Evolutionary conservation across 2,888 invertebrate species (phyloP), one percentile per base, ranked within the genome.

Genomic region (Aphidoletes aphidimyza): DNA sequence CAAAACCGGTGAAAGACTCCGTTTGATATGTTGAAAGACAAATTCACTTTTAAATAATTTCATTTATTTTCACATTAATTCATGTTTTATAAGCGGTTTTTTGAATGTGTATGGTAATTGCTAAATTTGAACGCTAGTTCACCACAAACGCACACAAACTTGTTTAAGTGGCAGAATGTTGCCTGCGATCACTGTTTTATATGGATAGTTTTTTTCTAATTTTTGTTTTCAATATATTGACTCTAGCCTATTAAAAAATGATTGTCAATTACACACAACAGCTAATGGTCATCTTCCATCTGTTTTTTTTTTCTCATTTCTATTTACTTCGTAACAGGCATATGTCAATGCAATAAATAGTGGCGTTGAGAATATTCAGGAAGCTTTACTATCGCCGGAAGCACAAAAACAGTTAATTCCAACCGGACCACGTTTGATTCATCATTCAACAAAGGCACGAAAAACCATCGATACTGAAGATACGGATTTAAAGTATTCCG

Each of bases 401-500:
- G 91, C 92, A 86, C 92, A 93, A 88, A 89, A 92, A 87, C 92
- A 93, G 87, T 88, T 95, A 87, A 93, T 94, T 86, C 91, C 93
- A 78, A 91, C 91, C 14, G 95, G 94, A 54, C 95, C 95, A 0
- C 92, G 93, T 86, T 90, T 96, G 86, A 91, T 96, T 84, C 93
- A 94, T 88, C 95, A 95, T 88, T 94, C 95, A 47, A 92, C 92
- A 86, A 94, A 94, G 86, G 94, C 93, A 87, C 94, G 93, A 87
- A 96, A 96, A 89, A 94, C 95, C 84, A 93, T 95, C 88, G 96
- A 97, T 89, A 96, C 96, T 86, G 96, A 96, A 91, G 95, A 96
- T 88, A 94, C 94, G 86, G 91, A 93, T 87, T 94, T 96, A 89
- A 91, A 94, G 86, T 94, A 94, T 88, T 94, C 95, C 83, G 92